Conservation (phyloP, 1,140 invertebrate species). For the Drosophila melanica region DNA sequence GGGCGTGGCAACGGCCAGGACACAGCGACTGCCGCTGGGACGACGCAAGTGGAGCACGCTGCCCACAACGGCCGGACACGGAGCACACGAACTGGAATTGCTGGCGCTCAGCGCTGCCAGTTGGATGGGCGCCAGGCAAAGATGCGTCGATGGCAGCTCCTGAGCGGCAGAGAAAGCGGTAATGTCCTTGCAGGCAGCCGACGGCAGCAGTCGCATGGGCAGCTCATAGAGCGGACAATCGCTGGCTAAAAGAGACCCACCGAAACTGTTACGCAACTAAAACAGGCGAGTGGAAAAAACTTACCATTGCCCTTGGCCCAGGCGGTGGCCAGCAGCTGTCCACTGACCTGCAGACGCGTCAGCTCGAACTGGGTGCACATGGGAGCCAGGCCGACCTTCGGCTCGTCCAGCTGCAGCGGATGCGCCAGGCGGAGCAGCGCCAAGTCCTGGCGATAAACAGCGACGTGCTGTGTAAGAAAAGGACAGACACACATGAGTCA, state of each 20-base stretch:
- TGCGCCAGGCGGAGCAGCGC: slow-evolving; percentile 37
- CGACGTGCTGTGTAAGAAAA: slow-evolving; percentile 32
- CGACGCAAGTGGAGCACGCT: slow-evolving; percentile 58
- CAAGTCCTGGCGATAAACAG: slow-evolving; percentile 44
- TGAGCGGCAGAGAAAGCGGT: slow-evolving; percentile 22
- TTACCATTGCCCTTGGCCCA: slow-evolving; percentile 63
- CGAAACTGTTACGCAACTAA: background rate
- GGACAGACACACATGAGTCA: background rate
- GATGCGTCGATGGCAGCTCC: slow-evolving; percentile 16
- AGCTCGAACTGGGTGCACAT: slow-evolving; percentile 57
- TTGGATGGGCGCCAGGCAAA: slow-evolving; percentile 40
- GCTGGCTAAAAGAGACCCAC: slow-evolving; percentile 18
- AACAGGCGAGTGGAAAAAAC: background rate
- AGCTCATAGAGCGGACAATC: slow-evolving; percentile 67
- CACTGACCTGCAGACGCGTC: slow-evolving; percentile 52
- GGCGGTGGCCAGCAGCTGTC: slow-evolving; percentile 52
- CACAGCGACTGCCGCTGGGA: slow-evolving; percentile 55
- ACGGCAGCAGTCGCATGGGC: slow-evolving; percentile 62
- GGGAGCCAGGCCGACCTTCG: slow-evolving; percentile 40
- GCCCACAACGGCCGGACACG: slow-evolving; percentile 55
- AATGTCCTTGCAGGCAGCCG: slow-evolving; percentile 41
- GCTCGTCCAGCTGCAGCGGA: background rate
- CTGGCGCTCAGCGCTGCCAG: slow-evolving; percentile 1
- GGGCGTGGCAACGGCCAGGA: slow-evolving; percentile 64
- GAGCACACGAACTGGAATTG: slow-evolving; percentile 35